phyloP scores from a whole-genome alignment of 2,888 invertebrate species.

The Itoplectis maculator region DNA sequence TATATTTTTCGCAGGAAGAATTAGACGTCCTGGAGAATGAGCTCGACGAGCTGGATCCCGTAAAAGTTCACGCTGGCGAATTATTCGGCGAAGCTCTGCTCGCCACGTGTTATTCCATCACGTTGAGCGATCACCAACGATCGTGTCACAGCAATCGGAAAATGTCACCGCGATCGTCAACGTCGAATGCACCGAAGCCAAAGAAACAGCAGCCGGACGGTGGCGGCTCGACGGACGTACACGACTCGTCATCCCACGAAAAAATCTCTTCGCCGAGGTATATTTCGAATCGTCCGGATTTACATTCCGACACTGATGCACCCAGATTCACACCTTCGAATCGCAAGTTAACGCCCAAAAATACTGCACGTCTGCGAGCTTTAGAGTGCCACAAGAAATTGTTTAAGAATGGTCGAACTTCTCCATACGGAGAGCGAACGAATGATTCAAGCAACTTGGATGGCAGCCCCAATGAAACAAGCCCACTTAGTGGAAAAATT shows the following conservation, averaged over 20 bases:
- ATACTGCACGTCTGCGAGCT: conserved; percentile 36
- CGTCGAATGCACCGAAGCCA: conserved; percentile 2
- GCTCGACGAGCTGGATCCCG: conserved; percentile 80
- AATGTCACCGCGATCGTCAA: conserved; percentile 30
- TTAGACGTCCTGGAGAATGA: conserved; percentile 79
- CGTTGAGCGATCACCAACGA: conserved; percentile 41
- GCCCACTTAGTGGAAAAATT: too few species aligned
- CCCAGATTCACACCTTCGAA: conserved; percentile 44
- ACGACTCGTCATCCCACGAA: conserved; percentile 48
- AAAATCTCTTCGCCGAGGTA: conserved; percentile 65
- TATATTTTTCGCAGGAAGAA: conserved; percentile 74
- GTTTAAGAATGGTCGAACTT: not conserved
- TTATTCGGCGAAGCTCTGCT: conserved; percentile 79
- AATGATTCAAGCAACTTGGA: conserved; percentile 34
- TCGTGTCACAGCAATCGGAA: conserved; percentile 23
- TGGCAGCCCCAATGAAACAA: conserved; percentile 63
- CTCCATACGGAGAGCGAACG: not conserved
- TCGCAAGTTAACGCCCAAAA: conserved; percentile 48
- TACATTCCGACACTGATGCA: conserved; percentile 11
- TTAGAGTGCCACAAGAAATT: conserved; percentile 19
- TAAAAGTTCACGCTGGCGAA: conserved; percentile 77
- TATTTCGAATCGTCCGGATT: not conserved
- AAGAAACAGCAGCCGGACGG: conserved; percentile 9
- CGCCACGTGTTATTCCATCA: conserved; percentile 74
- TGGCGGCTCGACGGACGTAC: conserved; percentile 6